A percentile compares a stretch with the other conserved stretches of the same genome.
Evolutionary conservation across 2,888 invertebrate genomes (phyloP).

Genomic region (Cenopis cana): DNA sequence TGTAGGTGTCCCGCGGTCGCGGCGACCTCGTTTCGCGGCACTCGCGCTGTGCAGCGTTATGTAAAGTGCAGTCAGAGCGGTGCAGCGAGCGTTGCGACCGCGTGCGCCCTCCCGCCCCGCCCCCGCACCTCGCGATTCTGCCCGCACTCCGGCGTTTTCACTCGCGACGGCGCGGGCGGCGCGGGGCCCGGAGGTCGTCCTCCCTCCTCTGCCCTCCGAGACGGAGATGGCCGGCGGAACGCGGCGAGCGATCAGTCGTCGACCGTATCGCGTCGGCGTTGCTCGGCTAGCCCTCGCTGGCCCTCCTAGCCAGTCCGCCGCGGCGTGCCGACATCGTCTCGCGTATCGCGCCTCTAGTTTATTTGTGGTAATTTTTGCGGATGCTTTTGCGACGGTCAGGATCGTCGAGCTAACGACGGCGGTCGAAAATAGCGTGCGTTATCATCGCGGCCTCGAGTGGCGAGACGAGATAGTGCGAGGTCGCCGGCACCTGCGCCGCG

Average conservation of each 20-base stretch:
- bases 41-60: constrained; percentile 72
- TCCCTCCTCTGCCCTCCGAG: constrained; percentile 46
- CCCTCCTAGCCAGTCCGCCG: constrained; percentile 52
- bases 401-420: constrained; percentile 67
- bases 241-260: constrained; percentile 74
- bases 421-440: constrained; percentile 80
- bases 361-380: constrained; percentile 64
- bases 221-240: constrained; percentile 44
- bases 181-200: constrained; percentile 62
- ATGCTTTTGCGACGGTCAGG: constrained; percentile 77
- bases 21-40: constrained; percentile 76
- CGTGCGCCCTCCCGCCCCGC: constrained; percentile 70
- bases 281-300: constrained; percentile 59
- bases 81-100: constrained; percentile 81
- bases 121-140: constrained; percentile 68
- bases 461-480: constrained; percentile 82
- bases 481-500: constrained; percentile 77
- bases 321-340: constrained; percentile 55
- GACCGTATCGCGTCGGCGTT: constrained; percentile 79
- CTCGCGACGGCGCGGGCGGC: constrained; percentile 63
- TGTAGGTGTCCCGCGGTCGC: constrained; percentile 69
- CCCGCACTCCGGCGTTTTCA: constrained; percentile 63
- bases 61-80: constrained; percentile 78
- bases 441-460: constrained; percentile 81
- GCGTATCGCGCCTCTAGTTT: constrained; percentile 65